phyloP scores from a whole-genome alignment of 2,888 invertebrate genomes.

The Drosophila phalerata region DNA sequence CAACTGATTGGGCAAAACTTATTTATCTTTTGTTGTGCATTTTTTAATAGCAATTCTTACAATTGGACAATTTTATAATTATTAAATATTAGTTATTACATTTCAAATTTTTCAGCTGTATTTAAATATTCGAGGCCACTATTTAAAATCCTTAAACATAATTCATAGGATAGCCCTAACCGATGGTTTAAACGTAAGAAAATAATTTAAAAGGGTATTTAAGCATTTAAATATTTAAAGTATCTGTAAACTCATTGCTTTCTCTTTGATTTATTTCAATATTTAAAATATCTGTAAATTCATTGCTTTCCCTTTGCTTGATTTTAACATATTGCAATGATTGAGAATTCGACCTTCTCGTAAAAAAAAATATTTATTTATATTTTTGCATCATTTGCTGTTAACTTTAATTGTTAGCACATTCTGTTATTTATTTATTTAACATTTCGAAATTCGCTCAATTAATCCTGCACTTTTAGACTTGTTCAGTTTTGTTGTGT shows the following conservation, averaged over 20 bases:
- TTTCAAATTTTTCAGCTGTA: too few species aligned
- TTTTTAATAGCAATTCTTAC: too few species aligned
- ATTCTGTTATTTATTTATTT: conserved; percentile 4
- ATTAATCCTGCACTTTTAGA: conserved; percentile 40
- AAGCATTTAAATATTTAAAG: too few species aligned
- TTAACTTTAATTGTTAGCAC: conserved; percentile 17
- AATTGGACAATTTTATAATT: too few species aligned
- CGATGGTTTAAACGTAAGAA: too few species aligned
- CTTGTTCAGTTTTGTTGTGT: conserved; percentile 25
- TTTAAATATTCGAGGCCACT: too few species aligned
- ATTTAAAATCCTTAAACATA: too few species aligned
- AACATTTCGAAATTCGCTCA: conserved; percentile 15
- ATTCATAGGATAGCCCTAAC: too few species aligned
- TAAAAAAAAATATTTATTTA: too few species aligned
- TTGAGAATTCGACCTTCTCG: conserved; percentile 13
- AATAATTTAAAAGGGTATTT: not conserved
- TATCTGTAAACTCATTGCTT: not conserved
- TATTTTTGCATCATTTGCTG: conserved; percentile 1
- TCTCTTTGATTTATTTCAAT: not conserved
- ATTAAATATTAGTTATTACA: too few species aligned
- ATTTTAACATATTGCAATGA: not conserved
- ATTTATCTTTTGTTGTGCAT: too few species aligned
- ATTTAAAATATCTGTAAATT: not conserved
- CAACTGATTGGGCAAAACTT: too few species aligned
- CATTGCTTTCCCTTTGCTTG: not conserved